Base-by-base conservation (phyloP, 2,888 invertebrate genomes). In the Rhagium mordax region DNA sequence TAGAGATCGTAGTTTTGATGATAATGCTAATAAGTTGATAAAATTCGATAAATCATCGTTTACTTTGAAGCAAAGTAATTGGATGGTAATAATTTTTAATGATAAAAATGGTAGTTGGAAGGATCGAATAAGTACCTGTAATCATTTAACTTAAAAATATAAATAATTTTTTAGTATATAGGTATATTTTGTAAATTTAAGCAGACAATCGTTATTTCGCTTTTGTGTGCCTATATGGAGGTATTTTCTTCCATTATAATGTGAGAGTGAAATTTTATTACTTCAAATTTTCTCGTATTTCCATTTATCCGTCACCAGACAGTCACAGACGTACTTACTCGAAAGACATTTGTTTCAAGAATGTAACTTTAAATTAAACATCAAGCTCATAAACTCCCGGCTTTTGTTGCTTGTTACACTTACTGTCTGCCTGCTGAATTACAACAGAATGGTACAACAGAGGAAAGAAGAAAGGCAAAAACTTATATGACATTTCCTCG, bases 331-430 rank as follows among this genome's bases (percentile, higher is more conserved):
- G 18, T 13, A 24, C 27, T 10, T 3, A 24, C 20, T 21, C n/a
- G 33, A 29, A 21, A 33, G 53, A 24, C 65, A 27, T 65, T 65
- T 65, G 65, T 33, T 65, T 53, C 53, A 33, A 65, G 16, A 53
- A 33, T 65, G 53, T 53, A 65, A 65, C 53, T 65, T 65, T 53
- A 65, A 65, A 65, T 65, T 65, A 65, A 65, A 65, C 65, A 53
- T 53, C 20, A 65, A 65, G 53, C 65, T 65, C 65, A 65, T 65
- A 65, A 65, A 65, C 65, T 65, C 16, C n/a, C 65, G 53, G 33
- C 65, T 65, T 53, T 47, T 33, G 65, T 29, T 33, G 65, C 53
- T 65, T 65, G 53, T 65, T 33, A 65, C 53, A 53, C 47, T 61
- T 61, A 61, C 47, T 15, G 65, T n/a, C 51, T 15, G 62, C 62